Evolutionary conservation across 2,888 invertebrate genomes (phyloP), one percentile per base, ranked within the genome.

Genomic region (Drosophila birchii): DNA sequence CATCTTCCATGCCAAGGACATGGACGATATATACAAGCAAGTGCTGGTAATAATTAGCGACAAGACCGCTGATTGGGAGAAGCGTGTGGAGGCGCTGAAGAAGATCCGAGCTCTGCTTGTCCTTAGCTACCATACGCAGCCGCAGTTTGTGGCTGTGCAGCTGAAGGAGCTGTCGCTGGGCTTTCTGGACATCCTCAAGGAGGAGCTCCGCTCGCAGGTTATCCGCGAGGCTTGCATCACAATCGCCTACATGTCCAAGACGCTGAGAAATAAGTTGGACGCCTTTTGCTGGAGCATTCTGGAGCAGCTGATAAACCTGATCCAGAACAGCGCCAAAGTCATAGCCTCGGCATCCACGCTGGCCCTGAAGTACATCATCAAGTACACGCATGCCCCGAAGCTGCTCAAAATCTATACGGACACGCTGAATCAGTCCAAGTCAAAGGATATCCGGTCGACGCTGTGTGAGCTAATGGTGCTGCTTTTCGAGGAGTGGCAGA

Each of bases 191-290:
- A 96, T 97, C 70, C 95, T 97, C 78, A 96, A 96, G 93, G 98
- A 96, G 93, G 98, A 98, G 92, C 93, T 98, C 11, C 94, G 98
- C 89, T 99, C 99, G 81, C 94, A 92, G 84, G 92, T 92, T 62
- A 98, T 98, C 1, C 94, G 99, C 54, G 99, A 99, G 92, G 97
- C 98, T 2, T 99, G 98, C 91, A 96, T 99, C 72, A 98, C 98
- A 0, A 95, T 99, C 84, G 98, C 98, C 44, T 98, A 96, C 93
- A 94, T 98, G 93, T 96, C 98, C 55, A 97, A 98, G 93, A 95
- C 95, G 57, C 92, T 99, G 60, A 95, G 96, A 68, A 95, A 94
- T 84, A 97, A 96, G 91, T 94, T 97, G 82, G 98, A 98, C 80
- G 96, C 96, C 90, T 96, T 97, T 93, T 96, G 96, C 45, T 96